Evolutionary conservation across 1,140 invertebrate species (phyloP), one percentile per base, ranked within the genome.

Genomic region (Dolichoris vasculosae): DNA sequence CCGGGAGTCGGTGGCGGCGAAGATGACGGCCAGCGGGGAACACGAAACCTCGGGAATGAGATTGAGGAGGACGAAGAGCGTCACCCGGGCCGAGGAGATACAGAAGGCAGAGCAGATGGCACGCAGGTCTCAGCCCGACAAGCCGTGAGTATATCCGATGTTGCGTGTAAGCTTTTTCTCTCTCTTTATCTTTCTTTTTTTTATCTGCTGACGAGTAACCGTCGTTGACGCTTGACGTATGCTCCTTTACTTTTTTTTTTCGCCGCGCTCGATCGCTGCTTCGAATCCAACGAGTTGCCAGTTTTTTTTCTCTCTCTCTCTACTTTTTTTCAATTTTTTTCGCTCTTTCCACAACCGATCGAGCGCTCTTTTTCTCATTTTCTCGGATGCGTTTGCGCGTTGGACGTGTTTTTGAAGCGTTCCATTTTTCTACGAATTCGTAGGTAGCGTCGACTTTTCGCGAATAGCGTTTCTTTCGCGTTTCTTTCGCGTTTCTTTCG

Each of bases 51-150:
- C 76, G 48, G 91, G 89, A 87, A 89, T 96, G 83, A 94, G 96
- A 32, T 95, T 96, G 85, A 94, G 97, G 87, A 94, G 97, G 87
- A 96, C 97, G 2, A 96, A 97, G 89, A 98, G 97, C 94, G 96
- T 97, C 9, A 97, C 97, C 26, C 95, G 96, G 83, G 97, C 97
- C 63, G 97, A 98, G 94, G 96, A 98, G 93, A 97, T 97, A 76
- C 95, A 95, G 80, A 96, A 96, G 89, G 95, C 96, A 88, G 97
- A 97, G 92, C 95, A 95, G 88, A 96, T 96, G 93, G 95, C 95
- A 83, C 94, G 97, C 71, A 96, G 94, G 90, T 95, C 95, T n/a
- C 97, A 98, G 90, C 96, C 96, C 8, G 97, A 98, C 92, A 97
- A 96, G 94, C 97, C 97, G 97, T 98, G 94, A 96, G 97, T 95